phyloP scores from a whole-genome alignment of 2,888 invertebrate species.

The Cephalotes varians region DNA sequence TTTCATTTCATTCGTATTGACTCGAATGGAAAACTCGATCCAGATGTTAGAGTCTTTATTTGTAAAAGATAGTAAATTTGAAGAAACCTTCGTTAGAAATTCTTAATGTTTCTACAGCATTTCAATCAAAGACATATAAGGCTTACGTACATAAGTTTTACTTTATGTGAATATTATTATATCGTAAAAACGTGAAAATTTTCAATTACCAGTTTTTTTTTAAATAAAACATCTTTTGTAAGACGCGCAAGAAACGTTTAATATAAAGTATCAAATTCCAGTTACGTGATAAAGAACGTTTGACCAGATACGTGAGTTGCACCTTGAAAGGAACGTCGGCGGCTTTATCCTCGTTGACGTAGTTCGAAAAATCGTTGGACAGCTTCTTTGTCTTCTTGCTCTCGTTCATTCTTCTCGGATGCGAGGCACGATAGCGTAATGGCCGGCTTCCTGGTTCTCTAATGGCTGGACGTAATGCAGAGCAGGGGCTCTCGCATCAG shows the following conservation, averaged over 20 bases:
- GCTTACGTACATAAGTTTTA: not conserved
- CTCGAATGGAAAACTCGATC: not conserved
- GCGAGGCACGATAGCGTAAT: conserved; percentile 79
- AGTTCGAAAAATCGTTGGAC: conserved; percentile 54
- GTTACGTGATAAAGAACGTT: conserved; percentile 5
- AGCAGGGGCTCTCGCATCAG: conserved; percentile 63
- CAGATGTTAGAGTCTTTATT: not conserved
- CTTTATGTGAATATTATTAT: not conserved
- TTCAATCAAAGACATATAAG: not conserved
- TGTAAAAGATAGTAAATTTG: not conserved
- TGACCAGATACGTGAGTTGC: not conserved
- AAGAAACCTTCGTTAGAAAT: not conserved
- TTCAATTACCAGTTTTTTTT: not conserved
- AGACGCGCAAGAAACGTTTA: not conserved
- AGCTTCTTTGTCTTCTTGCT: conserved; percentile 39
- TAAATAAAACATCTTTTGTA: not conserved
- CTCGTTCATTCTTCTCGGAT: conserved; percentile 48
- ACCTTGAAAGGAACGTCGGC: conserved; percentile 22
- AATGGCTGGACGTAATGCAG: conserved; percentile 74
- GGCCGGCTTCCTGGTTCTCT: conserved; percentile 78
- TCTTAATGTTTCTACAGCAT: not conserved
- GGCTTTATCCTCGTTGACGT: conserved; percentile 29
- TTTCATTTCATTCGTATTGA: not conserved
- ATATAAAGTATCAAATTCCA: conserved; percentile 17
- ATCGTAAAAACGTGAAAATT: not conserved